phyloP scores from a whole-genome alignment of 2,797 vertebrate genomes.

The Euthynnus affinis region DNA sequence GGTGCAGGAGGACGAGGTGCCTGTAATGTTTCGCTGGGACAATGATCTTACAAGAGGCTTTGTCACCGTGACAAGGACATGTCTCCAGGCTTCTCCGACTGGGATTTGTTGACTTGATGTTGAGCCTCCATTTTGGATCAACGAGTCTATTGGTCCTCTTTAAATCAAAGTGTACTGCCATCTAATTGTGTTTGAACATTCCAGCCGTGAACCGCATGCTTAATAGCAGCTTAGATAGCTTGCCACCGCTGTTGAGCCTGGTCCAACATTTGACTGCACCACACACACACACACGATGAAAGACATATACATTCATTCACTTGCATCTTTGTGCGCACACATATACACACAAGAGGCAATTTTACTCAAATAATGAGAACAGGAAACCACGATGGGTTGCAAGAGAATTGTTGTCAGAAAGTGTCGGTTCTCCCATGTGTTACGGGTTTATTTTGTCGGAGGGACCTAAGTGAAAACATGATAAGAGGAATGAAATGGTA shows the following conservation, averaged over 20 bases:
- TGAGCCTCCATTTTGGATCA: conserved; percentile 81
- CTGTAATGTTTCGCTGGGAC: conserved; percentile 50
- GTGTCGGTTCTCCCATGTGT: conserved; percentile 22
- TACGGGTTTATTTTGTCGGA: conserved; percentile 68
- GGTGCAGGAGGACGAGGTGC: conserved; percentile 9
- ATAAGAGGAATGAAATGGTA: conserved; percentile 75
- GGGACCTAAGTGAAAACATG: conserved; percentile 69
- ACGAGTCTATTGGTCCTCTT: conserved; percentile 75
- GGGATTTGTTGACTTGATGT: conserved; percentile 83
- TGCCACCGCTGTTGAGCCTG: conserved; percentile 47
- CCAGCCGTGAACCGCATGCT: conserved; percentile 78
- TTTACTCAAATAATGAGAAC: conserved; percentile 53
- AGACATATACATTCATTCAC: conserved; percentile 5
- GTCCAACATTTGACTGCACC: conserved; percentile 51
- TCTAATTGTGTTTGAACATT: conserved; percentile 85
- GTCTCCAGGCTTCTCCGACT: conserved; percentile 65
- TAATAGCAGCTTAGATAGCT: conserved; percentile 78
- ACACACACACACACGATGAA: conserved; percentile 15
- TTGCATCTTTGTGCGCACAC: background rate
- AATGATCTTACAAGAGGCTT: conserved; percentile 63
- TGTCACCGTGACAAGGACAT: conserved; percentile 77
- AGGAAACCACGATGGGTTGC: conserved; percentile 28
- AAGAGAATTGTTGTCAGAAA: conserved; percentile 42
- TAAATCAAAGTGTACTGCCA: conserved; percentile 79
- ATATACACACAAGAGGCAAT: conserved; percentile 2